phyloP scores from a whole-genome alignment of 2,888 invertebrate genomes.

The Athripsodes cinereus region DNA sequence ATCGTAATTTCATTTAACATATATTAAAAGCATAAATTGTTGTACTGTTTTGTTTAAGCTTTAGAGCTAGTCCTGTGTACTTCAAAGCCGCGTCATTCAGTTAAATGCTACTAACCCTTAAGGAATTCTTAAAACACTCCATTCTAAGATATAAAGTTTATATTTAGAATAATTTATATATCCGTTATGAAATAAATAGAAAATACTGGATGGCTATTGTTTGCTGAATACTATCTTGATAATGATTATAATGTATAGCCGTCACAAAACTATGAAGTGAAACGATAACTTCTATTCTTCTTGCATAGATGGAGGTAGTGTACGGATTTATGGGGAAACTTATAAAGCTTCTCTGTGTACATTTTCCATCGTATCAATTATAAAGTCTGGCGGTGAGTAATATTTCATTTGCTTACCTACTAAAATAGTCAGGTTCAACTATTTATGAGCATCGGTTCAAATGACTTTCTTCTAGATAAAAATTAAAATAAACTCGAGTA shows the following conservation, averaged over 20 bases:
- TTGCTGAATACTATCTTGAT: background rate
- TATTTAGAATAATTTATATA: background rate
- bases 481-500: too few relatives aligned
- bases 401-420: too few relatives aligned
- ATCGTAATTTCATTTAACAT: too few relatives aligned
- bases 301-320: background rate
- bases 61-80: background rate
- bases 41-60: too few relatives aligned
- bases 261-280: background rate
- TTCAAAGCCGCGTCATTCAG: background rate
- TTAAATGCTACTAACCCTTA: background rate
- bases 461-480: too few relatives aligned
- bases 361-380: too few relatives aligned
- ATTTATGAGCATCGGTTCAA: too few relatives aligned
- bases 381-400: too few relatives aligned
- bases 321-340: too few relatives aligned
- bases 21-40: too few relatives aligned
- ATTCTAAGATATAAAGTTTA: background rate
- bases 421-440: too few relatives aligned
- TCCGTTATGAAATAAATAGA: background rate
- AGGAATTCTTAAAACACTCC: conserved; percentile 1
- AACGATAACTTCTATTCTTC: background rate
- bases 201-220: background rate
- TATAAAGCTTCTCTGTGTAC: too few relatives aligned
- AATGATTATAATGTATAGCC: background rate